Conservation (phyloP, 2,113 vertebrate genomes). For the Muntiacus reevesi region DNA sequence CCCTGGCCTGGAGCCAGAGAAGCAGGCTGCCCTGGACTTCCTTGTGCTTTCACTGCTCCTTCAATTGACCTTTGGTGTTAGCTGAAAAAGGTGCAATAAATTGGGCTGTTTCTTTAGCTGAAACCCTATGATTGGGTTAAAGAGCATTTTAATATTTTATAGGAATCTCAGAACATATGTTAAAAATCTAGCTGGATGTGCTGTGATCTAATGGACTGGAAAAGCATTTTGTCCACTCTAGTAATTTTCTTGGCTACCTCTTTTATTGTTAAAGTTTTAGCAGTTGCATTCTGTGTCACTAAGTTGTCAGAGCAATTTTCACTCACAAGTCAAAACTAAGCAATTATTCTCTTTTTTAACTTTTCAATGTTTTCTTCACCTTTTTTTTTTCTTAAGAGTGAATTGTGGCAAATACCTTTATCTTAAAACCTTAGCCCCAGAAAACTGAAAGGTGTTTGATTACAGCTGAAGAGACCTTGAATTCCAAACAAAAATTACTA, state of each 20-base stretch:
- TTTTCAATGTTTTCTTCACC: neutral
- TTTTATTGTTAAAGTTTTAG: slow-evolving; percentile 60
- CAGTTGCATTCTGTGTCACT: slow-evolving; percentile 58
- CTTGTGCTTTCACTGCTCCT: slow-evolving; percentile 44
- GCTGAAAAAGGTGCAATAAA: slow-evolving; percentile 62
- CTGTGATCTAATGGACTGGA: slow-evolving; percentile 59
- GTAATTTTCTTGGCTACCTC: slow-evolving; percentile 65
- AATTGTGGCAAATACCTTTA: slow-evolving; percentile 18
- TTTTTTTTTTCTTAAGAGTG: neutral
- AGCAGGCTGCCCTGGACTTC: slow-evolving; percentile 13
- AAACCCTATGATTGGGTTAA: slow-evolving; percentile 65
- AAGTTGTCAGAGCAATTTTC: slow-evolving; percentile 66
- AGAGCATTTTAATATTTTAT: slow-evolving; percentile 70
- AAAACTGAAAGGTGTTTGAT: neutral
- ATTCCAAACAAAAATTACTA: neutral
- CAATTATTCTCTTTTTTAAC: neutral
- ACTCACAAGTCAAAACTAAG: slow-evolving; percentile 27
- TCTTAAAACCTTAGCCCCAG: neutral
- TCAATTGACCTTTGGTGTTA: slow-evolving; percentile 66
- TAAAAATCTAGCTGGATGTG: slow-evolving; percentile 57
- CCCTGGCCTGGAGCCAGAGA: slow-evolving; percentile 52
- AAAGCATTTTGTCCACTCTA: slow-evolving; percentile 58
- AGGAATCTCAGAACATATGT: slow-evolving; percentile 66
- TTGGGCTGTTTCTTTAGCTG: slow-evolving; percentile 43
- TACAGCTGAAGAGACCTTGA: neutral